Evolutionary conservation across 1,140 invertebrate species (phyloP).

Genomic region (Drosophila yakuba): DNA sequence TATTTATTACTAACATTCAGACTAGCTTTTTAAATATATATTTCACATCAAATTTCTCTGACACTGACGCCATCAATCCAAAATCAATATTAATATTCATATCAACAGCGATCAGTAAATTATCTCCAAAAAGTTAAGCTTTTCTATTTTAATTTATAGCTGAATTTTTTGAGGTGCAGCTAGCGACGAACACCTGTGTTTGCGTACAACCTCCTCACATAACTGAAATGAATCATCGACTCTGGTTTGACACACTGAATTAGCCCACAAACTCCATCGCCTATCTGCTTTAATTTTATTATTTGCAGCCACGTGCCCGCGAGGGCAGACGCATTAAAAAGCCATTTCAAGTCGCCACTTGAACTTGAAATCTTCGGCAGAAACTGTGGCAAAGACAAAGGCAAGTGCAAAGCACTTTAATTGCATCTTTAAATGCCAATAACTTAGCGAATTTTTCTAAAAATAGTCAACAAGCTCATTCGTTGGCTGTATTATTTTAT

Average conservation of each 20-base stretch:
- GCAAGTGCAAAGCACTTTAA: constrained; percentile 57
- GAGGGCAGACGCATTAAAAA: constrained; percentile 35
- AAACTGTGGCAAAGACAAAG: constrained; percentile 24
- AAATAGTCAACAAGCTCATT: constrained; percentile 44
- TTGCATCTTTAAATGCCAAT: constrained; percentile 70
- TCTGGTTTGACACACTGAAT: constrained; percentile 69
- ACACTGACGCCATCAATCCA: too few relatives aligned
- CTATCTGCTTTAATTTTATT: constrained; percentile 2
- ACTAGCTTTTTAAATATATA: neutral
- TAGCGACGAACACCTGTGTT: constrained; percentile 21
- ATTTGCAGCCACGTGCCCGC: constrained; percentile 20
- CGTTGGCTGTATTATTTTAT: constrained; percentile 2
- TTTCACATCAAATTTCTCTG: neutral
- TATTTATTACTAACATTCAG: too few relatives aligned
- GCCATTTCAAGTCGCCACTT: constrained; percentile 56
- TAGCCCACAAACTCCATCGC: constrained; percentile 12
- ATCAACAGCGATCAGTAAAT: neutral
- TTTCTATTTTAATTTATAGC: neutral
- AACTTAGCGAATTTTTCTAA: constrained; percentile 43
- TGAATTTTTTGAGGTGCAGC: constrained; percentile 17
- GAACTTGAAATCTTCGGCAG: constrained; percentile 66
- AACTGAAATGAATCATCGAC: constrained; percentile 61
- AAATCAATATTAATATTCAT: neutral
- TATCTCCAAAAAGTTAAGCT: neutral
- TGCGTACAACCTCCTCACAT: constrained; percentile 6